These are phyloP conservation scores for Camponotus floridanus DNA, from an alignment of 1,140 invertebrate species.

Conservation along the genomic window DNA sequence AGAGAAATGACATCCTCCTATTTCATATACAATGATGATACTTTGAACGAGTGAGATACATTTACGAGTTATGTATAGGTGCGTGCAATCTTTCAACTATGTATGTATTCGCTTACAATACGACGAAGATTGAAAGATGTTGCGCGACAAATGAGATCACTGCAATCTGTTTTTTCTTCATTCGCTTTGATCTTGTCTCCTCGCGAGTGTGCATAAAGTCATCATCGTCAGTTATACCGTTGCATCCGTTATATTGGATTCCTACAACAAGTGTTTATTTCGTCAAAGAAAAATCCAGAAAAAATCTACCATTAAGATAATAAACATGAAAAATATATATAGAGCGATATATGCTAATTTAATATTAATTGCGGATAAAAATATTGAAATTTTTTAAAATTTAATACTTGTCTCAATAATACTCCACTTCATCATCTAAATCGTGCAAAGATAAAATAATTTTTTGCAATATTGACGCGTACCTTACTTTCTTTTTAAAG, in stretches of 20 bases:
- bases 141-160: not conserved
- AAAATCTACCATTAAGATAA: not conserved
- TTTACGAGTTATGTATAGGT: not conserved
- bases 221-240: not conserved
- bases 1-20: not conserved
- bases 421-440: not conserved
- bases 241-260: not conserved
- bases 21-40: not conserved
- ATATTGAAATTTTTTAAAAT: not conserved
- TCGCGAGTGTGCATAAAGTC: not conserved
- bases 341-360: no score
- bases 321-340: no score
- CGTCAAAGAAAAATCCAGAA: not conserved
- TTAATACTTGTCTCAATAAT: not conserved
- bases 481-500: not conserved
- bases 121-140: not conserved
- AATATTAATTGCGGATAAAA: not conserved
- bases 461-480: not conserved
- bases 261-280: constrained; percentile 10
- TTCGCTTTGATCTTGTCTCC: constrained; percentile 25
- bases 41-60: not conserved
- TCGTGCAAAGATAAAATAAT: not conserved
- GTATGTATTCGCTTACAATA: not conserved
- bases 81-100: not conserved
- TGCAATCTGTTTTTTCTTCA: not conserved